Evolutionary conservation across 2,888 invertebrate genomes (phyloP), one percentile per base, ranked within the genome.

Genomic region (Watsonalla binaria): DNA sequence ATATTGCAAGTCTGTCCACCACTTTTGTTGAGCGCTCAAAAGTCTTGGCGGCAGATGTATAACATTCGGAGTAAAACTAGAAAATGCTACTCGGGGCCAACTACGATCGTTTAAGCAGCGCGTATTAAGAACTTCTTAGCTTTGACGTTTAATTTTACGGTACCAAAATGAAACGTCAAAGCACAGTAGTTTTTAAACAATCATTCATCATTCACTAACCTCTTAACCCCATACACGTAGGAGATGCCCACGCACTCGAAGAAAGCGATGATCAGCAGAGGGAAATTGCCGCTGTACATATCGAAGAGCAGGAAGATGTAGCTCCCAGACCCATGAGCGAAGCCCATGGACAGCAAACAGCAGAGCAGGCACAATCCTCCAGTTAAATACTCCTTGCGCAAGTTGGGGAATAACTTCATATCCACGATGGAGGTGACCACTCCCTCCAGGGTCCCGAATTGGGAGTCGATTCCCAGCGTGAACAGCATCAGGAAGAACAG

Each of bases 401-500:
- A 85, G 78, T 97, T 97, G 0, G 98, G 98, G 76, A 98, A 97
- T 11, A 98, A 85, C 76, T 98, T 98, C 94, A 98, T 95, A 75
- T 99, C 99, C 47, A 98, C 97, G 57, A 99, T 94, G 1, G 98
- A 98, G 0, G 98, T 98, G 53, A 98, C 96, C 13, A 98, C 98
- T 5, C 98, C 98, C 82, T 99, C 98, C 15, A 99, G 86, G 0
- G 98, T 98, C 0, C 98, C 98, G 76, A 99, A 98, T 80, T 98
- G 98, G 0, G 98, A 98, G 82, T 98, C 99, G 60, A 99, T 97
- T 6, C 99, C 99, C 55, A 99, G 91, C 0, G 98, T 98, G 80
- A 99, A 97, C 42, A 99, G 93, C 99, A 99, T 99, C 52, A 98
- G 92, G 86, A 99, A 99, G 91, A 99, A 99, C 9, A 99, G 92